phyloP scores from a whole-genome alignment of 1,140 invertebrate species.

The Tribolium castaneum region DNA sequence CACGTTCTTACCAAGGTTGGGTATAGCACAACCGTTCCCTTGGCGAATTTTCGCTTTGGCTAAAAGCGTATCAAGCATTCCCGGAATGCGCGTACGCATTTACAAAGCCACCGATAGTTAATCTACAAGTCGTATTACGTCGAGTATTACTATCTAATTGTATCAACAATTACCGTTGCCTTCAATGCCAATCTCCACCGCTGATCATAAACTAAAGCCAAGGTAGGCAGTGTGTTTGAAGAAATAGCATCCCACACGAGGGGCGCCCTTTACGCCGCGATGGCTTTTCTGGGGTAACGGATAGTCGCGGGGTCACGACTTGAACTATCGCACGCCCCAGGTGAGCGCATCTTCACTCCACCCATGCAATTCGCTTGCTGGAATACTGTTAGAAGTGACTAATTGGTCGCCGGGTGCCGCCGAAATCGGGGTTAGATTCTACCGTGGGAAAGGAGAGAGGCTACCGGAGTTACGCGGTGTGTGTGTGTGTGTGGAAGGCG shows the following conservation, averaged over 20 bases:
- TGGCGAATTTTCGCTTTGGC: slow-evolving; percentile 24
- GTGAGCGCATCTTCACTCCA: slow-evolving; percentile 57
- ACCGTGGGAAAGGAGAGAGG: slow-evolving; percentile 43
- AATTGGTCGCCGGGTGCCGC: not conserved
- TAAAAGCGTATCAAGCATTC: slow-evolving; percentile 38
- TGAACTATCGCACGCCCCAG: slow-evolving; percentile 58
- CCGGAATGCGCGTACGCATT: slow-evolving; percentile 42
- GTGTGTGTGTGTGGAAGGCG: slow-evolving; percentile 18
- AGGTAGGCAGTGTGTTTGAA: slow-evolving; percentile 36
- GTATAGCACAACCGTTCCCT: not conserved
- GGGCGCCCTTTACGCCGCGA: slow-evolving; percentile 43
- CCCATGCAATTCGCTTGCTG: not conserved
- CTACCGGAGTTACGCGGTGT: slow-evolving; percentile 43
- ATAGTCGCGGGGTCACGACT: slow-evolving; percentile 54
- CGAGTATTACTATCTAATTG: slow-evolving; percentile 48
- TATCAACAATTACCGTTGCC: slow-evolving; percentile 48
- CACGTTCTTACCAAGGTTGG: slow-evolving; percentile 29
- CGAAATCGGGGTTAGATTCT: slow-evolving; percentile 33
- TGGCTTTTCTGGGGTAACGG: slow-evolving; percentile 56
- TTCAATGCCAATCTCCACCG: slow-evolving; percentile 49
- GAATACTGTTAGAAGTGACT: not conserved
- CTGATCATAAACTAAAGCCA: slow-evolving; percentile 47
- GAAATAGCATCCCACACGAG: slow-evolving; percentile 14
- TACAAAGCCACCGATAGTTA: slow-evolving; percentile 47
- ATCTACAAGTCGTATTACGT: slow-evolving; percentile 43